Evolutionary conservation across 2,888 invertebrate genomes (phyloP).

Genomic region (Synanthedon vespiformis): DNA sequence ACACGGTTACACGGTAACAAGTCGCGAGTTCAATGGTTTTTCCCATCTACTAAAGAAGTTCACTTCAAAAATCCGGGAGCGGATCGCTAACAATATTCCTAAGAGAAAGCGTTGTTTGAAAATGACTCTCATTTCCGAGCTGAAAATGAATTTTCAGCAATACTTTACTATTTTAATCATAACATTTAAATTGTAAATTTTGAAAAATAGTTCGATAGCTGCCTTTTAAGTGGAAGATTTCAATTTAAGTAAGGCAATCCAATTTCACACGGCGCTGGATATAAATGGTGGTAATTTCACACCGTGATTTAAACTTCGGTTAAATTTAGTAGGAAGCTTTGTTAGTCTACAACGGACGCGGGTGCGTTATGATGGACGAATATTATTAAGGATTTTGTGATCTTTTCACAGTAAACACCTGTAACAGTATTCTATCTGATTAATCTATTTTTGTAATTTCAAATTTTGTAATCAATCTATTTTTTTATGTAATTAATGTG

Average conservation of each 20-base stretch:
- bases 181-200: conserved; percentile 1
- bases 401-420: background rate
- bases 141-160: no score
- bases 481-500: no score
- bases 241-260: conserved; percentile 43
- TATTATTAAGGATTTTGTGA: conserved; percentile 4
- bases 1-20: no score
- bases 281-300: conserved; percentile 35
- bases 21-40: no score
- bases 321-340: conserved; percentile 10
- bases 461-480: no score
- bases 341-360: conserved; percentile 6
- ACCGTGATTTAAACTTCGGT: conserved; percentile 10
- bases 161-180: background rate
- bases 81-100: no score
- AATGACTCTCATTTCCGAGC: no score
- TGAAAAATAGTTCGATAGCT: conserved; percentile 1
- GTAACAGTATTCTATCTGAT: background rate
- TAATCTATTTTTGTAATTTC: no score
- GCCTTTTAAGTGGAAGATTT: conserved; percentile 27
- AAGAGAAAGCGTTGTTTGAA: no score
- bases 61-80: no score
- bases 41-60: no score
- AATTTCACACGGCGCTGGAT: conserved; percentile 43
- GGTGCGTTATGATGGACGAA: conserved; percentile 5